phyloP scores from a whole-genome alignment of 2,888 invertebrate genomes.

The Agrilus cyanescens region DNA sequence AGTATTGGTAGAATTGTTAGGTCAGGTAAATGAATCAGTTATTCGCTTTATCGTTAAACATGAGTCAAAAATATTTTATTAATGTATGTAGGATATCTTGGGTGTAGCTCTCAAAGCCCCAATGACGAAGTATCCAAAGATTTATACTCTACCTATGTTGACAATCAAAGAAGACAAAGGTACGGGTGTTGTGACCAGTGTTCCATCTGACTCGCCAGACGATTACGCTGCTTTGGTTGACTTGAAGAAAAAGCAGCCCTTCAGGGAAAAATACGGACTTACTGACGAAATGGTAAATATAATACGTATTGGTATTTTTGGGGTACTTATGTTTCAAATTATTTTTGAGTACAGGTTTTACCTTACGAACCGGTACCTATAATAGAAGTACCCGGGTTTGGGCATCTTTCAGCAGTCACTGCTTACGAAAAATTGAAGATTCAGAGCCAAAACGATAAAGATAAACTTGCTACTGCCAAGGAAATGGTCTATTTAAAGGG shows the following conservation, averaged over 20 bases:
- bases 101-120: constrained; percentile 80
- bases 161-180: constrained; percentile 97
- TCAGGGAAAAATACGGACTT: constrained; percentile 87
- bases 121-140: constrained; percentile 64
- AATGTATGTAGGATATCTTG: constrained; percentile 50
- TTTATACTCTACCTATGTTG: constrained; percentile 94
- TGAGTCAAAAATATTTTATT: not conserved
- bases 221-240: constrained; percentile 94
- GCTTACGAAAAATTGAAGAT: constrained; percentile 85
- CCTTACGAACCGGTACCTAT: constrained; percentile 68
- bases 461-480: constrained; percentile 89
- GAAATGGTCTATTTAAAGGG: constrained; percentile 92
- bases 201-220: constrained; percentile 97
- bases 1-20: constrained; percentile 55
- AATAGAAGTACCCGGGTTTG: constrained; percentile 82
- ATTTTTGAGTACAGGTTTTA: constrained; percentile 37
- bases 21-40: constrained; percentile 40
- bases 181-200: constrained; percentile 95
- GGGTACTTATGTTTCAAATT: not conserved
- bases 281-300: constrained; percentile 61
- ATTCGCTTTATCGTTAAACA: no score
- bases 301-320: not conserved
- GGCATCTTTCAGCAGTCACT: constrained; percentile 72
- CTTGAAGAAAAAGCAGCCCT: constrained; percentile 85
- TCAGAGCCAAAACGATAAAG: constrained; percentile 94